Percentiles rank a stretch among this genome's conserved stretches.
Evolutionary conservation across 2,888 invertebrate species (phyloP).

Genomic region (Antheraea assamensis): DNA sequence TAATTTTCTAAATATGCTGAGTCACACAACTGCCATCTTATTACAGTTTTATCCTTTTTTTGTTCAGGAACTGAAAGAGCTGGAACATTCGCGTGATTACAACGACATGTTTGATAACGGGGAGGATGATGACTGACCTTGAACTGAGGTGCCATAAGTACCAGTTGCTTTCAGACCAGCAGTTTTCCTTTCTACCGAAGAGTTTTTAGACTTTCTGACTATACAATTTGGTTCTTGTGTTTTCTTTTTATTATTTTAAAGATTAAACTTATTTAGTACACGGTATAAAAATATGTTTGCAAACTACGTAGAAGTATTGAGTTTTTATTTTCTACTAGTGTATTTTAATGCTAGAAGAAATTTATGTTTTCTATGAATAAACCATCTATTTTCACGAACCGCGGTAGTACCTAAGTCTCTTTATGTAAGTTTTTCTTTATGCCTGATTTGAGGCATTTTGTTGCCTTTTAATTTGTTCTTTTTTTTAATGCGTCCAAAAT

Average conservation of each 20-base stretch:
- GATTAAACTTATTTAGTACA: neutral
- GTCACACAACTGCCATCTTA: neutral
- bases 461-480: too few relatives aligned
- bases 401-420: too few relatives aligned
- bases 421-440: neutral
- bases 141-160: conserved; percentile 24
- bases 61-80: conserved; percentile 78
- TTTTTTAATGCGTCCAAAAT: neutral
- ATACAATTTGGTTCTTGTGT: neutral
- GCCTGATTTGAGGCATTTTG: too few relatives aligned
- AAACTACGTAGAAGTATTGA: neutral
- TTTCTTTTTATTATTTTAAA: conserved; percentile 14
- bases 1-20: neutral
- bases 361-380: neutral
- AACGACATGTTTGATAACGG: conserved; percentile 80
- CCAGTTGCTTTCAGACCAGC: conserved; percentile 25
- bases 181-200: conserved; percentile 13
- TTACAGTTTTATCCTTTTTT: conserved; percentile 35
- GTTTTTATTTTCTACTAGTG: neutral
- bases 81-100: conserved; percentile 73
- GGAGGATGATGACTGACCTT: conserved; percentile 74
- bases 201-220: neutral
- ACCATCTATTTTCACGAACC: neutral
- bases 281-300: too few relatives aligned
- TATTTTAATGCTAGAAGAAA: neutral